These are phyloP conservation scores for Pelochelys cantorii DNA, from an alignment of 2,797 vertebrate genomes.

Conservation along the genomic window DNA sequence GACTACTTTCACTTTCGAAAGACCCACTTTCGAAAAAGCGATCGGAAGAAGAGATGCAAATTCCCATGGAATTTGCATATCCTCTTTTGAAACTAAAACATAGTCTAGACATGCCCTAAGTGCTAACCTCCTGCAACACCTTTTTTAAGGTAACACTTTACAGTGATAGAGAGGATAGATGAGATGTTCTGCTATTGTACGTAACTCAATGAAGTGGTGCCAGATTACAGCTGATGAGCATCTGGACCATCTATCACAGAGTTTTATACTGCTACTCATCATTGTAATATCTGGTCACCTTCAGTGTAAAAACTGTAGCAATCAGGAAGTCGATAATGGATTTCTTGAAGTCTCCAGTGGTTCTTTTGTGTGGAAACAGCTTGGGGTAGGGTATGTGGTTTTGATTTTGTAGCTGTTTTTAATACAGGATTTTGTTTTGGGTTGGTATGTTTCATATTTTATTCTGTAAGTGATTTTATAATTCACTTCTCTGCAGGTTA, in stretches of 20 bases:
- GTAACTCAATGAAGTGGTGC: neutral
- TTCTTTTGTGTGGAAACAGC: neutral
- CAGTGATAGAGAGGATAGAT: neutral
- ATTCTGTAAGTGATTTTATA: neutral
- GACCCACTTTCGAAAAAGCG: no score
- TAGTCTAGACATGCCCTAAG: no score
- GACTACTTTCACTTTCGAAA: no score
- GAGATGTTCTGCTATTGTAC: neutral
- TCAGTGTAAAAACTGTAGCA: neutral
- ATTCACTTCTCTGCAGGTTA: neutral
- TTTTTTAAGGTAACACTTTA: neutral
- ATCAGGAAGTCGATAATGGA: neutral
- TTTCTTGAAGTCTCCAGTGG: neutral
- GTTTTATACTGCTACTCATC: neutral
- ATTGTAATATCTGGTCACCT: neutral
- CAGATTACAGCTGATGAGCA: neutral
- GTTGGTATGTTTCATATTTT: neutral
- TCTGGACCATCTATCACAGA: neutral
- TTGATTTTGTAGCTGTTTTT: neutral
- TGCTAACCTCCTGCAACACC: no score
- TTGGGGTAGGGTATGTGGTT: neutral
- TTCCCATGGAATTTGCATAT: no score
- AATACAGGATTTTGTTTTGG: neutral
- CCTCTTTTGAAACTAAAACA: no score
- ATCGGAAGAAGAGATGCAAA: no score